Base-by-base conservation (phyloP, 2,888 invertebrate species). In the Eudasyphora cyanicolor region DNA sequence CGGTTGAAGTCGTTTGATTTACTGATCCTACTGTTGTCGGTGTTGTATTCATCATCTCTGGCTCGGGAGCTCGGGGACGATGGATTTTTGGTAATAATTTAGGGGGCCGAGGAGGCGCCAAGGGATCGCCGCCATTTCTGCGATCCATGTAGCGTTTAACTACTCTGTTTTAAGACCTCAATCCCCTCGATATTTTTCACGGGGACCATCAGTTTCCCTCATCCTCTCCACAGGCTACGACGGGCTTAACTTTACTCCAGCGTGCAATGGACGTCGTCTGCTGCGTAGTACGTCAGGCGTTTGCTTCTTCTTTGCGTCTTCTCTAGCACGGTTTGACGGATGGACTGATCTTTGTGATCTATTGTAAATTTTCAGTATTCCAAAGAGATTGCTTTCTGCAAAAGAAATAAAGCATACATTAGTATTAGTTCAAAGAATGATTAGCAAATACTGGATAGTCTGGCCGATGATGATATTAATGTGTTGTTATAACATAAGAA, bases 61-160 rank as follows among this genome's bases (percentile, higher is more conserved):
- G 92, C 94, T 95, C 94, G 87, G 93, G 92, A 92, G 93, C 92
- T 94, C 92, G 90, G 87, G 92, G 91, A 90, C 94, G 93, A 94
- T 94, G 94, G 91, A 94, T 94, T 93, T 95, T 95, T 93, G 95
- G 95, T 94, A 94, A 93, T 93, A 94, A 93, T 94, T 95, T 94
- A 93, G 95, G 94, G 93, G 94, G 95, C 94, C 94, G 94, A 93
- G 94, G 95, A 94, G 95, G 95, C 94, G 94, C 94, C 94, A 94
- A 94, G 94, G 94, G 95, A 92, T 92, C 92, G 94, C 95, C 95
- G 94, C 95, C 95, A 95, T 95, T 92, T 89, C 91, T 95, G 94
- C 95, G 94, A 94, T 95, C 95, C 95, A 95, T 95, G 93, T 91
- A 92, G 90, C 89, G 89, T 90, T 87, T 87, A 86, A 90, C 76